These are phyloP conservation scores for Crenichthys baileyi DNA, from an alignment of 2,797 vertebrate genomes.

Conservation along the genomic window DNA sequence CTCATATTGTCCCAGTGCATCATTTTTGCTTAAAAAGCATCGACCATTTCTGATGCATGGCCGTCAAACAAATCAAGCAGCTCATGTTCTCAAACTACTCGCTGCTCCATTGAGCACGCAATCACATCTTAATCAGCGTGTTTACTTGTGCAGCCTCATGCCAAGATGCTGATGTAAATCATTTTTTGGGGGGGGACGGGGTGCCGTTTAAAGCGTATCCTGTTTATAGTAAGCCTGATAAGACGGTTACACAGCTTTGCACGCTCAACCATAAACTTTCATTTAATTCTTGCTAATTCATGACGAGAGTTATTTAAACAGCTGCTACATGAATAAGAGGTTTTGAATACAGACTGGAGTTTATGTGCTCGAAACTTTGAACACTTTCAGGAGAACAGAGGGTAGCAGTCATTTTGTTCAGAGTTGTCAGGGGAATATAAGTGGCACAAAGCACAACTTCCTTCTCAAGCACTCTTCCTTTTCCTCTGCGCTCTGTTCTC, in stretches of 20 bases:
- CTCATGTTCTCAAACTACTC: slow-evolving; percentile 36
- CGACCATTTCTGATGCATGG: background rate
- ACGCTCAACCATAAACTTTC: slow-evolving; percentile 5
- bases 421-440: background rate
- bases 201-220: slow-evolving; percentile 35
- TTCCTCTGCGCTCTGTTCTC: background rate
- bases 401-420: background rate
- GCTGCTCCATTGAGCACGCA: slow-evolving; percentile 51
- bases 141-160: slow-evolving; percentile 32
- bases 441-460: background rate
- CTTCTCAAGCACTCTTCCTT: slow-evolving; percentile 10
- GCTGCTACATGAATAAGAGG: background rate
- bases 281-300: background rate
- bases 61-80: background rate
- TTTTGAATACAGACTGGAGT: slow-evolving; percentile 5
- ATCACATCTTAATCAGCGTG: slow-evolving; percentile 51
- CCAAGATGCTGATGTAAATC: slow-evolving; percentile 22
- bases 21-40: slow-evolving; percentile 29
- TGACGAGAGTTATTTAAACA: slow-evolving; percentile 18
- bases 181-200: background rate
- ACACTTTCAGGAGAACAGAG: background rate
- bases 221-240: slow-evolving; percentile 51
- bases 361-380: background rate
- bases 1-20: background rate
- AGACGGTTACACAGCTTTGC: slow-evolving; percentile 8